phyloP scores from a whole-genome alignment of 2,113 vertebrate genomes.

The Odobenus rosmarus region DNA sequence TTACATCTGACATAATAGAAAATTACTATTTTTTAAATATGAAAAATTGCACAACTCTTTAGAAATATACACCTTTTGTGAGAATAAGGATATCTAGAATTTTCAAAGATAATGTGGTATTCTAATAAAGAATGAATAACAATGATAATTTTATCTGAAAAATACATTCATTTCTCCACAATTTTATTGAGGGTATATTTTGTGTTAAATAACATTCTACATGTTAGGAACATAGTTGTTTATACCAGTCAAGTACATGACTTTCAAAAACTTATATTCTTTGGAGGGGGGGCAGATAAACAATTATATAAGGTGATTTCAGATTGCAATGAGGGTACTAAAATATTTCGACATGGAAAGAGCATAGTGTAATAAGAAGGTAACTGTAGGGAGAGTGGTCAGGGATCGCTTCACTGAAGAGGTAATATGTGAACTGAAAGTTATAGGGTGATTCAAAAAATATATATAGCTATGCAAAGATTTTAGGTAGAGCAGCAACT shows the following conservation, averaged over 20 bases:
- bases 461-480: background rate
- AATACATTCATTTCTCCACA: background rate
- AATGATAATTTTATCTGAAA: conserved; percentile 3
- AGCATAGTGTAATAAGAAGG: background rate
- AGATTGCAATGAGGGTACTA: background rate
- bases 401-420: background rate
- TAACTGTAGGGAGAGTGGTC: background rate
- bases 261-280: background rate
- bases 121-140: background rate
- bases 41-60: background rate
- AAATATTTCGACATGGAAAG: background rate
- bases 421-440: background rate
- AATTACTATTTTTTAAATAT: conserved; percentile 11
- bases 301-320: background rate
- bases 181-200: background rate
- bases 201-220: background rate
- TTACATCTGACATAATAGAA: background rate
- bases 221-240: background rate
- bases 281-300: background rate
- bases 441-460: background rate
- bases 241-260: background rate
- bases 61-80: background rate
- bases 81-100: background rate
- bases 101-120: background rate
- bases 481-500: background rate